These are phyloP conservation scores for Aphidius colemani DNA, from an alignment of 2,888 invertebrate species.

Conservation along the genomic window DNA sequence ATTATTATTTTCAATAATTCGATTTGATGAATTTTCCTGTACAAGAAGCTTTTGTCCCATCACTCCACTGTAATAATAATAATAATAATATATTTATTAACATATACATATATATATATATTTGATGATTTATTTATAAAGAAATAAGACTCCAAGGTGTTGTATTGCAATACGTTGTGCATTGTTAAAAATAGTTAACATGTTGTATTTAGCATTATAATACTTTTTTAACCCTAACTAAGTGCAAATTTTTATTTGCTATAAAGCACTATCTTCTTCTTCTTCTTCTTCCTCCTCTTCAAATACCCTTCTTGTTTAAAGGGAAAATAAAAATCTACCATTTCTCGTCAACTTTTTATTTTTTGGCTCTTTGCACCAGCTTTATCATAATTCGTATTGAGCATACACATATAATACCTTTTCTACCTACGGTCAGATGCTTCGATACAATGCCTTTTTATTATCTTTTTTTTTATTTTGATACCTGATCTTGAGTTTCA, in stretches of 20 bases:
- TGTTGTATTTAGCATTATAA: slow-evolving; percentile 62
- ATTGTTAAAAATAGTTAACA: slow-evolving; percentile 73
- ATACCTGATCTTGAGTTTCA: slow-evolving; percentile 38
- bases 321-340: slow-evolving; percentile 12
- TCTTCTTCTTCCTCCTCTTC: slow-evolving; percentile 22
- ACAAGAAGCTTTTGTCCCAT: slow-evolving; percentile 59
- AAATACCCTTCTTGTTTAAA: slow-evolving; percentile 1
- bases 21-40: slow-evolving; percentile 54
- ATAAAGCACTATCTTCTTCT: slow-evolving; percentile 31
- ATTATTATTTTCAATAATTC: slow-evolving; percentile 46
- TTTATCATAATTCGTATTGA: slow-evolving; percentile 15
- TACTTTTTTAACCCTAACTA: slow-evolving; percentile 57
- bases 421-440: slow-evolving; percentile 60
- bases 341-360: slow-evolving; percentile 33
- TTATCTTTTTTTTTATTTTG: slow-evolving; percentile 37
- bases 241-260: slow-evolving; percentile 55
- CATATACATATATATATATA: slow-evolving; percentile 3
- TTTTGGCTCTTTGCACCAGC: slow-evolving; percentile 22
- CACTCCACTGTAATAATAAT: slow-evolving; percentile 49
- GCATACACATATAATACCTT: slow-evolving; percentile 19
- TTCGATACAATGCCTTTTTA: slow-evolving; percentile 52
- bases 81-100: neutral
- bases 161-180: slow-evolving; percentile 39
- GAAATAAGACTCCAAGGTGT: slow-evolving; percentile 34
- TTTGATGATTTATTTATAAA: slow-evolving; percentile 25